Conservation (phyloP, 2,888 invertebrate genomes). For the Drosophila engyochracea region DNA sequence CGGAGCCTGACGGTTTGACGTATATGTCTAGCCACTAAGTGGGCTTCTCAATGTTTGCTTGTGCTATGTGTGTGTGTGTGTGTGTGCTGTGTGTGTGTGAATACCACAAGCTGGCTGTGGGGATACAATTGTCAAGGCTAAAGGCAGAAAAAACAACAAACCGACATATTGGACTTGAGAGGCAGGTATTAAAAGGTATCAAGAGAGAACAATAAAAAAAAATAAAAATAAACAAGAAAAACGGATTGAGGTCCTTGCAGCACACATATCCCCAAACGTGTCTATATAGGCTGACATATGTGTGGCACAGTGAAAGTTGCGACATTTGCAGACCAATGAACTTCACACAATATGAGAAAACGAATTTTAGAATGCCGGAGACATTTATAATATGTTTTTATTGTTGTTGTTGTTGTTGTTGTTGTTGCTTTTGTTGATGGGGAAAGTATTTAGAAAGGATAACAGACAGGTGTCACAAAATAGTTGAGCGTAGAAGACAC, state of each 20-base stretch:
- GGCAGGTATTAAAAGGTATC: slow-evolving; percentile 56
- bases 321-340: slow-evolving; percentile 15
- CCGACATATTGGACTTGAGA: slow-evolving; percentile 23
- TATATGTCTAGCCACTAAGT: slow-evolving; percentile 62
- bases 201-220: background rate
- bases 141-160: slow-evolving; percentile 36
- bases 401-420: background rate
- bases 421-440: background rate
- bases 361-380: background rate
- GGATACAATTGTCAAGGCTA: slow-evolving; percentile 64
- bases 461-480: background rate
- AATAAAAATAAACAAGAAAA: background rate
- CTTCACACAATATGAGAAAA: background rate
- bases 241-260: slow-evolving; percentile 4
- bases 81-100: slow-evolving; percentile 1
- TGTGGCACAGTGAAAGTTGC: slow-evolving; percentile 15
- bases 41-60: slow-evolving; percentile 50
- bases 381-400: slow-evolving; percentile 1
- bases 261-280: background rate
- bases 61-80: slow-evolving; percentile 2
- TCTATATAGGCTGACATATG: background rate
- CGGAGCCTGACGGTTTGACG: slow-evolving; percentile 56
- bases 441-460: background rate
- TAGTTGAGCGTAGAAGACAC: background rate
- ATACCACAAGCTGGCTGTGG: slow-evolving; percentile 34